Percentiles rank a stretch among this genome's conserved stretches.
Evolutionary conservation across 2,888 invertebrate species (phyloP).

Genomic region (Andrena praecox): DNA sequence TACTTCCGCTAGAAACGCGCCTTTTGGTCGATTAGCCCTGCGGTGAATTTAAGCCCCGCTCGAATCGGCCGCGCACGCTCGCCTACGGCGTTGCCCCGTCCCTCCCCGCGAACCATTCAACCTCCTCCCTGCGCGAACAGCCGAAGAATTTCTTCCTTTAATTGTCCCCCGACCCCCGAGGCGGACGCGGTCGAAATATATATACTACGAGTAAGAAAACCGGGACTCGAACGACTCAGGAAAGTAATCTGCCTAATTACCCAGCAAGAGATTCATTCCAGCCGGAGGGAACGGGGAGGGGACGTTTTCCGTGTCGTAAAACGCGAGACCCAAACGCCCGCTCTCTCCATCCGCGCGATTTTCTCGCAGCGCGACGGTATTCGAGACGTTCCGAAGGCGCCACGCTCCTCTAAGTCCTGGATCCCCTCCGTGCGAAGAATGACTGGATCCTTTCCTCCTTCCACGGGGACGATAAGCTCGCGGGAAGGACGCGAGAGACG

Average conservation of each 20-base stretch:
- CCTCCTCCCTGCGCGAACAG: constrained; percentile 43
- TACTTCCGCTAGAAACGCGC: constrained; percentile 80
- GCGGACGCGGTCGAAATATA: constrained; percentile 63
- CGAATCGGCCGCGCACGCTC: constrained; percentile 68
- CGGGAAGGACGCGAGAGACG: constrained; percentile 23
- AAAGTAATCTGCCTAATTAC: constrained; percentile 85
- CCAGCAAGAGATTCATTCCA: constrained; percentile 83
- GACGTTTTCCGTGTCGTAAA: constrained; percentile 62
- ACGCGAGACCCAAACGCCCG: constrained; percentile 39
- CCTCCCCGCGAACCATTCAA: background rate
- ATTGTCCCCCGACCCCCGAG: constrained; percentile 73
- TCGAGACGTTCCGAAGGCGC: constrained; percentile 13
- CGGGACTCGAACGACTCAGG: constrained; percentile 82
- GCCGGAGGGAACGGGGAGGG: constrained; percentile 21
- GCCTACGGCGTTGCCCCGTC: constrained; percentile 21
- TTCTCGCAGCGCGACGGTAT: constrained; percentile 44
- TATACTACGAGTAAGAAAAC: constrained; percentile 74
- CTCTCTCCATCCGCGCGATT: constrained; percentile 47
- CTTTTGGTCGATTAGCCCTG: constrained; percentile 82
- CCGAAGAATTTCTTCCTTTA: constrained; percentile 82
- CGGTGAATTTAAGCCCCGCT: constrained; percentile 78
- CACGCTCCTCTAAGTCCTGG: background rate
- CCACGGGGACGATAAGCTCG: constrained; percentile 3
- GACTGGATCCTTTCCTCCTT: constrained; percentile 21
- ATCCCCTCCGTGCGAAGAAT: constrained; percentile 22